These are phyloP conservation scores for Chloromyia formosa DNA, from an alignment of 2,888 invertebrate species.

Conservation along the genomic window DNA sequence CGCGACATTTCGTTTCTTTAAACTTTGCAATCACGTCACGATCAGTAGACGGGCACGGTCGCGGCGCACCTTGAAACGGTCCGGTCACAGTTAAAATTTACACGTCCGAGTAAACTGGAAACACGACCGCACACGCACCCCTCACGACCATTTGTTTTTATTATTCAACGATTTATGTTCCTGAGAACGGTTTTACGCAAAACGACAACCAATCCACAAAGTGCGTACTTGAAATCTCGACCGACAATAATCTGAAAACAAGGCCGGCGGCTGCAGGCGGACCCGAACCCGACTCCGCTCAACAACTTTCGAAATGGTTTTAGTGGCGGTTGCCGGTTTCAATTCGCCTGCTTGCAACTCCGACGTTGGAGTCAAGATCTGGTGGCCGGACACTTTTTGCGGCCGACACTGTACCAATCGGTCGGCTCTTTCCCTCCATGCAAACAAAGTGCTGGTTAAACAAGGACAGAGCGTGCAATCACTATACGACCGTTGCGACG, in stretches of 20 bases:
- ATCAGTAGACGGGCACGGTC: not conserved
- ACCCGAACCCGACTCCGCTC: not conserved
- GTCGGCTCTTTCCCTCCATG: not conserved
- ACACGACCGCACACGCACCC: not conserved
- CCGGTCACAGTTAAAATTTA: not conserved
- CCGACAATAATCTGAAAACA: conserved; percentile 25
- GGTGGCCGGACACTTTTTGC: not conserved
- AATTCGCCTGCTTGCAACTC: not conserved
- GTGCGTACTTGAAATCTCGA: not conserved
- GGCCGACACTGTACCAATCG: conserved; percentile 3
- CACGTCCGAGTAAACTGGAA: not conserved
- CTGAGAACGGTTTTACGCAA: not conserved
- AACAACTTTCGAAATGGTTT: conserved; percentile 27
- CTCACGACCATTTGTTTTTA: not conserved
- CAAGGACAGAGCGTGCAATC: not conserved
- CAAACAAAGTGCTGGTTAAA: not conserved
- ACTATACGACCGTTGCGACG: not conserved
- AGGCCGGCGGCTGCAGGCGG: conserved; percentile 20
- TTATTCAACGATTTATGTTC: not conserved
- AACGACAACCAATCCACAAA: not conserved
- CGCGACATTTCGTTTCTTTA: conserved; percentile 28
- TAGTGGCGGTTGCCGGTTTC: not conserved
- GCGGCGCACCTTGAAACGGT: not conserved
- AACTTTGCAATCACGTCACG: not conserved
- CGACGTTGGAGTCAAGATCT: not conserved